These are phyloP conservation scores for Epinotia nisella DNA, from an alignment of 2,888 invertebrate species.

Conservation along the genomic window DNA sequence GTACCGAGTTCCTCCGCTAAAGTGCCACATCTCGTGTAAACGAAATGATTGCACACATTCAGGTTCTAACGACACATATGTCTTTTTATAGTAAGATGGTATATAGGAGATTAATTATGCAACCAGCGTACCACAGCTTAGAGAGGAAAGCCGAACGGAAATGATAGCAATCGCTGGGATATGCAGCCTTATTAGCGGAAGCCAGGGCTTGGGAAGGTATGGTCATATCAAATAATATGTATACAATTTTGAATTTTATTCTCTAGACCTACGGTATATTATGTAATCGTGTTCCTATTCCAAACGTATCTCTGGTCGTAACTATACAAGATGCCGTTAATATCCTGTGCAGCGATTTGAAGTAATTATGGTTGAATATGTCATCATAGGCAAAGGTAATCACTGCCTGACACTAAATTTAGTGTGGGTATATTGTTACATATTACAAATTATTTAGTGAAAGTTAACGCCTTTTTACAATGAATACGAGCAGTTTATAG, in stretches of 20 bases:
- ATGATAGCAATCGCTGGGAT: conserved; percentile 43
- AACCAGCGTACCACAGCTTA: conserved; percentile 25
- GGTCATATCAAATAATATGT: background rate
- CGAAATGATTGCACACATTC: conserved; percentile 9
- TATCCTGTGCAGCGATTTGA: conserved; percentile 17
- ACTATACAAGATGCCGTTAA: conserved; percentile 6
- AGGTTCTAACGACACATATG: conserved; percentile 15
- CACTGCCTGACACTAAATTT: background rate
- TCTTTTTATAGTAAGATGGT: conserved; percentile 7
- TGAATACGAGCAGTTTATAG: too few relatives aligned
- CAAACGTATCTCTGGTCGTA: background rate
- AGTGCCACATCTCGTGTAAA: background rate
- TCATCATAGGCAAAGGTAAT: background rate
- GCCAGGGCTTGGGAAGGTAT: conserved; percentile 16
- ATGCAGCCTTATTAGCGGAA: conserved; percentile 43
- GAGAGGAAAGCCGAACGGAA: conserved; percentile 40
- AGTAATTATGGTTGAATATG: conserved; percentile 19
- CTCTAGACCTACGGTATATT: background rate
- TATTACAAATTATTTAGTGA: too few relatives aligned
- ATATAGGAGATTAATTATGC: conserved; percentile 27
- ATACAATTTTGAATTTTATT: conserved; percentile 2
- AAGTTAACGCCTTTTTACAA: too few relatives aligned
- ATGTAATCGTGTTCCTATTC: background rate
- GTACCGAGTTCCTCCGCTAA: too few relatives aligned
- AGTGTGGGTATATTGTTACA: background rate